These are phyloP conservation scores for Brachionichthys hirsutus DNA, from an alignment of 2,113 vertebrate genomes.

Conservation along the genomic window DNA sequence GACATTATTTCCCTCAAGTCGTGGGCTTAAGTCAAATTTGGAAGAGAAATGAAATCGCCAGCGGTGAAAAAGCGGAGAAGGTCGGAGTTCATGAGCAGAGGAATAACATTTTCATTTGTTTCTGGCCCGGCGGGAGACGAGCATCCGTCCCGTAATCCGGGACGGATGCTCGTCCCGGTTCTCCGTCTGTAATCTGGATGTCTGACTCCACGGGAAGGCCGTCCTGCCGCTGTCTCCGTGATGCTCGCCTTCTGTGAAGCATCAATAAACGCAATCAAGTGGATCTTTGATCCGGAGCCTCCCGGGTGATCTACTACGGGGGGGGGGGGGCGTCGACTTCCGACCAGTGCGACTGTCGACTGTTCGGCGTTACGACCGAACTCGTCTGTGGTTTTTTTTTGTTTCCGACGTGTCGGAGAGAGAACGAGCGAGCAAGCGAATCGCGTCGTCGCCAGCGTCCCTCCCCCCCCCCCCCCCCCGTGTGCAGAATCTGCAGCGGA, in stretches of 20 bases:
- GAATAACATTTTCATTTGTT: constrained; percentile 99
- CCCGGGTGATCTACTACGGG: too few species aligned
- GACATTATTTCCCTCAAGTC: constrained; percentile 99
- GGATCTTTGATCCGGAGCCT: too few species aligned
- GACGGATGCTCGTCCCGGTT: constrained; percentile 91
- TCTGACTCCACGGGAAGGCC: constrained; percentile 92
- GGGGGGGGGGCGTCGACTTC: too few species aligned
- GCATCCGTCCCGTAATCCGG: constrained; percentile 97
- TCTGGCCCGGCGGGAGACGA: constrained; percentile 93
- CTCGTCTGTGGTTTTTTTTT: too few species aligned
- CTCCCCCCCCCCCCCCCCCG: background rate
- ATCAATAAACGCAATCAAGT: too few species aligned
- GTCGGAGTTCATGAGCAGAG: constrained; percentile 98
- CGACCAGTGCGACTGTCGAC: too few species aligned
- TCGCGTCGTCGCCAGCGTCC: too few species aligned
- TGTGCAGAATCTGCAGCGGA: constrained; percentile 38
- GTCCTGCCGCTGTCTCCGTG: constrained; percentile 90
- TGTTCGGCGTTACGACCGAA: too few species aligned
- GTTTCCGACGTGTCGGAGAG: too few species aligned
- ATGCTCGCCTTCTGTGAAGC: constrained; percentile 77
- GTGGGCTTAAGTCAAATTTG: constrained; percentile 98
- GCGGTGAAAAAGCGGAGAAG: constrained; percentile 94
- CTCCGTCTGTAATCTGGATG: constrained; percentile 98
- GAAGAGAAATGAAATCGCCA: constrained; percentile 97
- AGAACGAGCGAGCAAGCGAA: too few species aligned